A percentile compares a stretch with the other conserved stretches of the same genome.
Conservation (phyloP, 2,888 invertebrate species). For the Napeogenes inachia region DNA sequence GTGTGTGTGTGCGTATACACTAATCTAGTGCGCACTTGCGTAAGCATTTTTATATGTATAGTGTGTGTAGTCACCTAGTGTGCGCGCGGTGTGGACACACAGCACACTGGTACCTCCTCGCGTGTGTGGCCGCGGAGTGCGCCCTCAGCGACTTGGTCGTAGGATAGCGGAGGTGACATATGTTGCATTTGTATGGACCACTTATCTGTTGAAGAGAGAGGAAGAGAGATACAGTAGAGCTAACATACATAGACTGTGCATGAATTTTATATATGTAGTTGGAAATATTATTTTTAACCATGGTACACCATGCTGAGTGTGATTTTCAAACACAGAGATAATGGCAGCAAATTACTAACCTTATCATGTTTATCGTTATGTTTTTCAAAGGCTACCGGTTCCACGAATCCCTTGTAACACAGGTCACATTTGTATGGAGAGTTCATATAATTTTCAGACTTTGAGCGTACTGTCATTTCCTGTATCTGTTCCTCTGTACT, state of each 20-base stretch:
- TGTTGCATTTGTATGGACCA: constrained; percentile 45
- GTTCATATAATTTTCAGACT: constrained; percentile 50
- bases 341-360: constrained; percentile 37
- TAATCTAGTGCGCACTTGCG: no score
- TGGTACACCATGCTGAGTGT: no score
- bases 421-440: constrained; percentile 54
- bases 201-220: constrained; percentile 39
- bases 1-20: no score
- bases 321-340: neutral
- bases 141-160: constrained; percentile 42
- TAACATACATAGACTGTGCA: constrained; percentile 2
- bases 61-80: constrained; percentile 48
- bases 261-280: no score
- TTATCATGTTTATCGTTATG: constrained; percentile 57
- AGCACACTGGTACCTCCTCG: constrained; percentile 46
- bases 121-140: constrained; percentile 48
- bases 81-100: constrained; percentile 48
- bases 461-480: constrained; percentile 41
- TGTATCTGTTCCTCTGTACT: constrained; percentile 47
- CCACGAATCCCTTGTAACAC: constrained; percentile 60
- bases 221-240: neutral
- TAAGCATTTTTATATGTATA: neutral
- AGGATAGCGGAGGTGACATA: constrained; percentile 53
- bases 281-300: no score
- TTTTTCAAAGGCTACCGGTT: constrained; percentile 47